Evolutionary conservation across 2,888 invertebrate genomes (phyloP).

Genomic region (Diplazon laetatorius): DNA sequence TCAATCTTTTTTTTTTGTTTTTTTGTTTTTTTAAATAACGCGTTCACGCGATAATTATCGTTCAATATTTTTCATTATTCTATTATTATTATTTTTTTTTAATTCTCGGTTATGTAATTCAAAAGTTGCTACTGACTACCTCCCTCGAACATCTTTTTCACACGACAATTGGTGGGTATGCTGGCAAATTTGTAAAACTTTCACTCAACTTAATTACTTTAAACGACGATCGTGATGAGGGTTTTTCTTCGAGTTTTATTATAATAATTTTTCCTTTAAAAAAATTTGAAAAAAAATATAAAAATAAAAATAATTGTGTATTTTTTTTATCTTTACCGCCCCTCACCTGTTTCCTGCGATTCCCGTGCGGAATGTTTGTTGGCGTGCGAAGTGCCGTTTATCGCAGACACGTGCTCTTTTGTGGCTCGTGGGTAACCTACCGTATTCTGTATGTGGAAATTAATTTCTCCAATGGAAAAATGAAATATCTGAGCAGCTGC

Average conservation of each 20-base stretch:
- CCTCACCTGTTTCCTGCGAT: no score
- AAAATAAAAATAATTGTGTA: constrained; percentile 41
- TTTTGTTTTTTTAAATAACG: not conserved
- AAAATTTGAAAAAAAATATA: constrained; percentile 51
- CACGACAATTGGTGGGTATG: constrained; percentile 7
- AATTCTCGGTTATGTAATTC: constrained; percentile 68
- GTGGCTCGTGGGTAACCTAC: no score
- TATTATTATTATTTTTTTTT: constrained; percentile 79
- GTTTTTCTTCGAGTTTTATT: constrained; percentile 77
- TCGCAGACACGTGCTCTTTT: no score
- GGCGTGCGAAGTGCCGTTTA: no score
- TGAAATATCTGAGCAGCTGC: no score
- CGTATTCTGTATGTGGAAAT: no score
- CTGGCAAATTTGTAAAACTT: constrained; percentile 43
- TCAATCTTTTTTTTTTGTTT: constrained; percentile 1
- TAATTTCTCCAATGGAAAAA: no score
- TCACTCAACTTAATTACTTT: constrained; percentile 54
- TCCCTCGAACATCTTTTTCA: constrained; percentile 27
- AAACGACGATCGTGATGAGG: constrained; percentile 67
- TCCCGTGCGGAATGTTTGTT: no score
- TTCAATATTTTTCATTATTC: constrained; percentile 84
- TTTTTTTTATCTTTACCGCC: no score
- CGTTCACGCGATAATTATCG: not conserved
- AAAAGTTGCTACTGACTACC: not conserved
- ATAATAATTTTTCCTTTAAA: constrained; percentile 75